Evolutionary conservation across 2,888 invertebrate genomes (phyloP), one percentile per base, ranked within the genome.

Genomic region (Chalcosyrphus nemorum): DNA sequence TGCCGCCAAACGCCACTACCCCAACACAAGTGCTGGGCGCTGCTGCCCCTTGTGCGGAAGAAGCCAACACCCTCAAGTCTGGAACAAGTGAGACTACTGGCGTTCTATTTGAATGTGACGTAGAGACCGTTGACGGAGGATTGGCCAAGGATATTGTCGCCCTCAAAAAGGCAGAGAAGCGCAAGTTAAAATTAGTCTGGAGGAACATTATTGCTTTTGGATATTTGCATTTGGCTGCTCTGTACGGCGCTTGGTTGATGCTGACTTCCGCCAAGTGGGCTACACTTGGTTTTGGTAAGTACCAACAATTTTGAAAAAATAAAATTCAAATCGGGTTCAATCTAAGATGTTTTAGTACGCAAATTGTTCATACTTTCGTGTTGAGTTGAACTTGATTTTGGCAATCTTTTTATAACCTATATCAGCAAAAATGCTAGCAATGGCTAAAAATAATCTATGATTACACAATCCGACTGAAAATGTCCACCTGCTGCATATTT

Each of bases 141-240:
- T 89, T 94, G 3, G 93, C 90, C 52, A 93, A 93, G 89, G 93
- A 94, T 84, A 93, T 94, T n/a, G 92, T 92, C 0, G 90, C 90
- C 2, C 88, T 93, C 50, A 94, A 94, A 72, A 89, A 89, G 75
- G 94, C 94, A 0, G 94, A 94, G 68, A 92, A 92, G 74, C 91
- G 92, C 32, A 93, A 94, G 70, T 89, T 92, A 35, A 92, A 93
- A 89, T 90, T 95, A 45, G 97, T 97, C 4, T 97, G 97, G 97
- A 93, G 95, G 87, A 97, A 97, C 89, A 95, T 97, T 54, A 91
- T 95, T n/a, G 92, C 95, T 0, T 97, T 97, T 89, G 92, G 92
- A 4, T 95, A 95, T 88, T 93, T 97, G 76, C 97, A 97, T 90
- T 32, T 94, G 57, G 95, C 95, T 1, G 95, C 96, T 0, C 65